Evolutionary conservation across 1,140 invertebrate genomes (phyloP).

Genomic region (Dolichoris vasculosae): DNA sequence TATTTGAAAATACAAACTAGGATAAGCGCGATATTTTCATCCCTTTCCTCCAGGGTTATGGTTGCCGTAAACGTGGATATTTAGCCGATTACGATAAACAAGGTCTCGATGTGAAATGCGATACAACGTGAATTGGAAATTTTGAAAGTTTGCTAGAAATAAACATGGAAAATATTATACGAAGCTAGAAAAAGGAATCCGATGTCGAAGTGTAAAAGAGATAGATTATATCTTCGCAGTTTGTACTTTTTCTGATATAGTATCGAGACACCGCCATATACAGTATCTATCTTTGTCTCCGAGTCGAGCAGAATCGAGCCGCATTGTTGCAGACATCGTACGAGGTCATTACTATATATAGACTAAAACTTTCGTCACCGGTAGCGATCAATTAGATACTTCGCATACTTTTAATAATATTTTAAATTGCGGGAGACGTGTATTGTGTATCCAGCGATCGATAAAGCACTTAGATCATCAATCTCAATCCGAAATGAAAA

Average conservation of each 20-base stretch:
- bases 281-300: background rate
- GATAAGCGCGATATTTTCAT: background rate
- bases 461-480: background rate
- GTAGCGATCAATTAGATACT: background rate
- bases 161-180: background rate
- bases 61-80: background rate
- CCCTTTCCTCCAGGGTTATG: background rate
- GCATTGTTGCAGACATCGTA: background rate
- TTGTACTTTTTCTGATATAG: background rate
- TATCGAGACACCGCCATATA: background rate
- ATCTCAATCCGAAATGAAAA: background rate
- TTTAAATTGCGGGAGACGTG: background rate
- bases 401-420: background rate
- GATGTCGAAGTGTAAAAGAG: background rate
- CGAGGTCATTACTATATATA: conserved; percentile 12
- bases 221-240: background rate
- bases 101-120: background rate
- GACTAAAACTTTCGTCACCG: background rate
- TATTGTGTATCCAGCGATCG: background rate
- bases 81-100: background rate
- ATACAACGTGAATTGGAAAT: background rate
- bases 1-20: background rate
- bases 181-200: background rate
- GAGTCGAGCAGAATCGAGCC: background rate
- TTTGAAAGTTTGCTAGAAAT: background rate